These are phyloP conservation scores for Ruditapes philippinarum DNA, from an alignment of 1,140 invertebrate species.

Conservation along the genomic window DNA sequence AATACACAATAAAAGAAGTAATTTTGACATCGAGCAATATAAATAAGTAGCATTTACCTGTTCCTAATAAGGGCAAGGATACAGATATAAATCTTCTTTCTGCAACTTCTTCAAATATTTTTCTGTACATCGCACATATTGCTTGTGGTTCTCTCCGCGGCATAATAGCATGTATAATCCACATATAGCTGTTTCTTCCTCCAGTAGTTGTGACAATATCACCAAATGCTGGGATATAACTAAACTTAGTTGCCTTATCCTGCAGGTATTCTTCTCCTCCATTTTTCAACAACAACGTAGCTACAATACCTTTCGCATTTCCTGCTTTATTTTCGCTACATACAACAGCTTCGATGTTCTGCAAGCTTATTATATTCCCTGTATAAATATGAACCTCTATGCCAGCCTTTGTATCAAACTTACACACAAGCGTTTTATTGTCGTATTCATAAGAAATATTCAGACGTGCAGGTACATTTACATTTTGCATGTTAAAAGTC, in stretches of 20 bases:
- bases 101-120: not conserved
- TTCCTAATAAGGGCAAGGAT: conserved; percentile 62
- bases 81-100: not conserved
- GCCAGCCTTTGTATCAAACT: too few relatives aligned
- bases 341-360: not conserved
- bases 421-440: not conserved
- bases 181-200: conserved; percentile 3
- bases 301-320: not conserved
- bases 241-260: not conserved
- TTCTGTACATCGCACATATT: not conserved
- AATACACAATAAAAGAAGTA: not conserved
- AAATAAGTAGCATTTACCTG: conserved; percentile 13
- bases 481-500: too few relatives aligned
- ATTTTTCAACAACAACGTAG: not conserved
- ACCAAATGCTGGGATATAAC: not conserved
- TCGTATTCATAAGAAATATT: not conserved
- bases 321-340: conserved; percentile 26
- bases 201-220: conserved; percentile 14
- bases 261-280: conserved; percentile 1
- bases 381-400: not conserved
- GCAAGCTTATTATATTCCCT: not conserved
- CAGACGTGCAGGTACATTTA: too few relatives aligned
- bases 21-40: not conserved
- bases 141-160: not conserved
- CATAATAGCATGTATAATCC: not conserved